phyloP scores from a whole-genome alignment of 2,113 vertebrate species.

The Oreochromis tanganicae region DNA sequence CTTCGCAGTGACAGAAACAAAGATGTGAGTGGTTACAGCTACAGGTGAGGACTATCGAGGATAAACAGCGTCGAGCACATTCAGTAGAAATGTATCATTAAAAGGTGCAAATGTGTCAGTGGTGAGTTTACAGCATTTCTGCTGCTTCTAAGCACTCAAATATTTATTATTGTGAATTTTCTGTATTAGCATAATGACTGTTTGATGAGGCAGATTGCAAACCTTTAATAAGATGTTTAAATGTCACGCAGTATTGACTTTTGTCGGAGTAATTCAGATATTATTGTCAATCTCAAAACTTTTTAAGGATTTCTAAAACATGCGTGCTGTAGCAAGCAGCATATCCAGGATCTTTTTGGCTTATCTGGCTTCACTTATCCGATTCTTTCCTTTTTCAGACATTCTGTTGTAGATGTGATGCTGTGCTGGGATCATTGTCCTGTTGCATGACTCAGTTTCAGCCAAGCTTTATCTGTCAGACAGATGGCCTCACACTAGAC shows the following conservation, averaged over 20 bases:
- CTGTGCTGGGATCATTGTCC: background rate
- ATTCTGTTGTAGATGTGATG: accelerated
- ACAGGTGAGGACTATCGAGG: background rate
- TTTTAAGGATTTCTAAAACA: background rate
- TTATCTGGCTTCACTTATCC: accelerated
- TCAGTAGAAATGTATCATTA: background rate
- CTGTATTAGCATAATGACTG: background rate
- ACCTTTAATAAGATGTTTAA: background rate
- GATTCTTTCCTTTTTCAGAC: background rate
- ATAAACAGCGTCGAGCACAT: accelerated
- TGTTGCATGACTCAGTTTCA: background rate
- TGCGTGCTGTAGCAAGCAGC: no score
- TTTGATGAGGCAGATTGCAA: background rate
- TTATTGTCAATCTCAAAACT: background rate
- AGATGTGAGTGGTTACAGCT: background rate
- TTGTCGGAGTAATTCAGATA: background rate
- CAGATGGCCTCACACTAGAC: background rate
- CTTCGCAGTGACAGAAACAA: background rate
- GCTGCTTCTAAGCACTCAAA: background rate
- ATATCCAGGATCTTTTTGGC: no score
- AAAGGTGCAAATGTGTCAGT: background rate
- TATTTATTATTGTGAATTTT: background rate
- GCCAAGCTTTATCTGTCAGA: background rate
- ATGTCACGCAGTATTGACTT: accelerated
- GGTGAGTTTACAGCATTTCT: background rate